phyloP scores from a whole-genome alignment of 2,888 invertebrate species.

The Sinodicranocentrus sp. region DNA sequence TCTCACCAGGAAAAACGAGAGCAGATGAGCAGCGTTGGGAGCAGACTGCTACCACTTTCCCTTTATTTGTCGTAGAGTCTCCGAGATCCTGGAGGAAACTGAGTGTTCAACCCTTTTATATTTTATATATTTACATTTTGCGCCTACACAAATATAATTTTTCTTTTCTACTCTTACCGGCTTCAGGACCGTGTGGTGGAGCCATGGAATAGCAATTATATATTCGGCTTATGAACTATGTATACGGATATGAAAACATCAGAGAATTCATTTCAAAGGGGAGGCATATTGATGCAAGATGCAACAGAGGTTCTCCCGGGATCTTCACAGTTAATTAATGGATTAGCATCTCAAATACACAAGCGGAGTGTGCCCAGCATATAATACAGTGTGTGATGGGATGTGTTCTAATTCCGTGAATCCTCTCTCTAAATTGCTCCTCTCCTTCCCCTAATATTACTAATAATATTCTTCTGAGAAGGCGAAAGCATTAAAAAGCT shows the following conservation, averaged over 20 bases:
- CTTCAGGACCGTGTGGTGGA: no score
- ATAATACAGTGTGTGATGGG: background rate
- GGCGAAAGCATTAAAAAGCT: background rate
- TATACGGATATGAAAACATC: no score
- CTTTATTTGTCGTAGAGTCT: conserved; percentile 18
- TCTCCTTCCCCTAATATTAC: conserved; percentile 7
- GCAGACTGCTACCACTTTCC: conserved; percentile 22
- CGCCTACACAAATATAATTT: no score
- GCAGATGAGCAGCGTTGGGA: conserved; percentile 19
- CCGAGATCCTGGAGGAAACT: background rate
- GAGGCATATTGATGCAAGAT: conserved; percentile 36
- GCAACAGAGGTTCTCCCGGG: conserved; percentile 35
- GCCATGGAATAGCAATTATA: no score
- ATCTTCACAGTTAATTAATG: conserved; percentile 39
- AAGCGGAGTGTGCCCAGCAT: background rate
- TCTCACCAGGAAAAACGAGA: conserved; percentile 27
- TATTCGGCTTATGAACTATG: no score
- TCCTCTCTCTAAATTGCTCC: background rate
- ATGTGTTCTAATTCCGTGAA: conserved; percentile 17
- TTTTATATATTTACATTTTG: background rate
- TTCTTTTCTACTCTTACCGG: no score
- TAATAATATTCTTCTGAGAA: conserved; percentile 13
- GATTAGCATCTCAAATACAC: conserved; percentile 36
- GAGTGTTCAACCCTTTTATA: conserved; percentile 11
- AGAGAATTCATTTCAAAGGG: conserved; percentile 2